Percentiles rank a stretch among this genome's conserved stretches.
Evolutionary conservation across 2,888 invertebrate species (phyloP).

Genomic region (Malthinus flaveolus): DNA sequence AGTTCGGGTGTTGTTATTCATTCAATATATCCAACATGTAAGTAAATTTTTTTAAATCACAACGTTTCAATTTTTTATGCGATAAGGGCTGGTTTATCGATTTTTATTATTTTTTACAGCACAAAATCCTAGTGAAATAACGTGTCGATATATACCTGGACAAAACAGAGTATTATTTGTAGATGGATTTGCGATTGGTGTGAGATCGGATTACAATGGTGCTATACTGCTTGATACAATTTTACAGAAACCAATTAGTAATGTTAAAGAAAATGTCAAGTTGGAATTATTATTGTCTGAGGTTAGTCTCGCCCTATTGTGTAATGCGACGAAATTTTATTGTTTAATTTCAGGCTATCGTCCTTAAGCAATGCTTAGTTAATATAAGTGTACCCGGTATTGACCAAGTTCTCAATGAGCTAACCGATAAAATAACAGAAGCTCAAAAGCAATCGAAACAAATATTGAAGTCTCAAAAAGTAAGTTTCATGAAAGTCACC

Average conservation of each 20-base stretch:
- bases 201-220: constrained; percentile 89
- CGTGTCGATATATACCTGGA: constrained; percentile 74
- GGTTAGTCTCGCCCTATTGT: constrained; percentile 55
- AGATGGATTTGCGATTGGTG: constrained; percentile 79
- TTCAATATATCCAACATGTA: constrained; percentile 76
- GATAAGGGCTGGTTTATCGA: not conserved
- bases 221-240: constrained; percentile 87
- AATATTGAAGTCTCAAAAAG: constrained; percentile 89
- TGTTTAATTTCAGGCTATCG: constrained; percentile 65
- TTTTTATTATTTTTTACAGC: constrained; percentile 55
- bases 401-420: constrained; percentile 78
- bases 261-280: constrained; percentile 77
- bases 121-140: constrained; percentile 65
- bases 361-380: constrained; percentile 79
- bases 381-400: constrained; percentile 73
- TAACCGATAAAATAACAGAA: constrained; percentile 73
- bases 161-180: constrained; percentile 84
- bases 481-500: constrained; percentile 48
- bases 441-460: constrained; percentile 75
- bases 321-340: not conserved
- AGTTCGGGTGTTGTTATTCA: constrained; percentile 89
- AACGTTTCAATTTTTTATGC: not conserved
- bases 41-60: constrained; percentile 35
- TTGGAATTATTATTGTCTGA: constrained; percentile 87
- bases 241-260: constrained; percentile 78